phyloP scores from a whole-genome alignment of 2,113 vertebrate genomes.

The Forbesichthys agassizii region DNA sequence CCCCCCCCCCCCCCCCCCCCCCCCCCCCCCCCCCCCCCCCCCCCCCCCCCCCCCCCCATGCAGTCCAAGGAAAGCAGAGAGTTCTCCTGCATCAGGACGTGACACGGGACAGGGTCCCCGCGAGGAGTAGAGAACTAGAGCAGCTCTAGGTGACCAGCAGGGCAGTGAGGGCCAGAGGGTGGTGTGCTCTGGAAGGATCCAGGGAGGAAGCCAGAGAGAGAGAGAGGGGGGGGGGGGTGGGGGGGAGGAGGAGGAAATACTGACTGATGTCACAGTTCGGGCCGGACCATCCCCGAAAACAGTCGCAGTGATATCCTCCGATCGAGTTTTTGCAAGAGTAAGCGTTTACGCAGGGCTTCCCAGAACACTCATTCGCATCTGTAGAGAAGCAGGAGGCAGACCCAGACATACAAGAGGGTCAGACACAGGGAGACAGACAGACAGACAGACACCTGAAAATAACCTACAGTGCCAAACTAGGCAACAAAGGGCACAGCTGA shows the following conservation, averaged over 20 bases:
- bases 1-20: background rate
- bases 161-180: constrained; percentile 14
- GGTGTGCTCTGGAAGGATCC: constrained; percentile 10
- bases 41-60: background rate
- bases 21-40: no score
- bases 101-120: background rate
- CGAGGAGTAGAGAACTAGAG: background rate
- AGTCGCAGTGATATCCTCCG: constrained; percentile 98
- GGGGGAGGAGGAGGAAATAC: constrained; percentile 77
- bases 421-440: constrained; percentile 10
- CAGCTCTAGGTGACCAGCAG: background rate
- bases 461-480: background rate
- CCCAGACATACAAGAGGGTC: constrained; percentile 6
- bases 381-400: constrained; percentile 78
- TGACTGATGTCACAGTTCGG: constrained; percentile 97
- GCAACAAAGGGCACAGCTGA: background rate
- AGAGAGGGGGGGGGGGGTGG: background rate
- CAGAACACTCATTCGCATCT: constrained; percentile 98
- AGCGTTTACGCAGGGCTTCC: constrained; percentile 92
- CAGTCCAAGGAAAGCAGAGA: constrained; percentile 21
- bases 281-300: constrained; percentile 95
- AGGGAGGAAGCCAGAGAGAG: constrained; percentile 5
- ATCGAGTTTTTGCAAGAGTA: constrained; percentile 98
- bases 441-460: constrained; percentile 30
- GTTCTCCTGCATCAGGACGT: no score